Base-by-base conservation (phyloP, 2,113 vertebrate genomes). In the Aspidoscelis tigris region DNA sequence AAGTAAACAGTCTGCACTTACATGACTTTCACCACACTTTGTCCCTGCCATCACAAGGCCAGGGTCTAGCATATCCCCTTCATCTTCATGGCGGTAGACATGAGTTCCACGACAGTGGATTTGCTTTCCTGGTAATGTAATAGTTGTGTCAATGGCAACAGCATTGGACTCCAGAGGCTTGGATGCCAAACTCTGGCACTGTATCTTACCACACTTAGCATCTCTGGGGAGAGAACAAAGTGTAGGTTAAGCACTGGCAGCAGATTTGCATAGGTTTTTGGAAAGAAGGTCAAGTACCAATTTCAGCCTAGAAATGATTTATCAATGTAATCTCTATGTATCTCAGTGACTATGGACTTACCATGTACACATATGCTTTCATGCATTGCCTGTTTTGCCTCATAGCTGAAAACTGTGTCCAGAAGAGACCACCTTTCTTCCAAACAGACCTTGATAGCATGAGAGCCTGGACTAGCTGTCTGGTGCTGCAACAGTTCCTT, bases 151-250 rank as follows among this genome's bases (percentile, higher is more conserved):
- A 5, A 99, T 99, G 39, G 96, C 22, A 9, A 99, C 99, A 0
- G 98, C 98, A 0, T 97, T 99, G 92, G 95, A 94, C 90, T 97
- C 97, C 78, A 98, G 90, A 33, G 99, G 98, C 50, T 97, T 98
- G 50, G 88, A 82, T 64, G 97, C 96, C 1, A 96, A 91, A 39
- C 97, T 96, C 88, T 95, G 95, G 89, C 99, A 99, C 94, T 99
- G 99, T 93, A 99, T 99, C 94, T 99, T 99, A 66, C 99, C 99
- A 82, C 99, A 99, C 90, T 96, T 98, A 64, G 97, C 96, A 88
- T 99, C 96, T 78, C 99, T 99, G 79, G 86, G 43, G 79, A 87
- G n/a, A 55, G 92, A 86, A 90, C 70, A 71, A 6, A 73, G 47
- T 83, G 68, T 87, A 26, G 78, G 47, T 85, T 81, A 85, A 87